Conservation (phyloP, 1,140 invertebrate species). For the Scaptomyza montana region DNA sequence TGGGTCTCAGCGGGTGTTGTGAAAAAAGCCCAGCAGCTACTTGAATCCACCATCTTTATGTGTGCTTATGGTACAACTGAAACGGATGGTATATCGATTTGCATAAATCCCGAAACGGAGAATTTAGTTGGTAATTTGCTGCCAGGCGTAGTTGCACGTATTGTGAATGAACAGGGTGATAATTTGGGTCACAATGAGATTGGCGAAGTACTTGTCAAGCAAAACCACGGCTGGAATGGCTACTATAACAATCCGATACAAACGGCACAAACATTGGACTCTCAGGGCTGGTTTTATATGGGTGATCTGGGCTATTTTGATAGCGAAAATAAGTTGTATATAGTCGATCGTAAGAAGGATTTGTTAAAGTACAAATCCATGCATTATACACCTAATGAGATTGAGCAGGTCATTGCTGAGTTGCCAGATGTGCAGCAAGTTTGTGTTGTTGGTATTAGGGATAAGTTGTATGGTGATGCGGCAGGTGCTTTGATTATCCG, state of each 20-base stretch:
- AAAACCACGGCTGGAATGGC: constrained; percentile 58
- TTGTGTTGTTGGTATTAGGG: constrained; percentile 54
- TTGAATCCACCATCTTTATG: background rate
- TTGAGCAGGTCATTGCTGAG: constrained; percentile 45
- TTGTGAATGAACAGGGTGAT: constrained; percentile 15
- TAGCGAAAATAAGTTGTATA: constrained; percentile 86
- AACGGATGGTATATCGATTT: constrained; percentile 14
- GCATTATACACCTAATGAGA: constrained; percentile 64
- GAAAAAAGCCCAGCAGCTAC: background rate
- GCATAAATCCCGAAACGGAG: constrained; percentile 14
- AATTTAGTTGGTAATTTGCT: constrained; percentile 13
- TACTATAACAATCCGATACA: constrained; percentile 85
- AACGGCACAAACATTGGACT: constrained; percentile 84
- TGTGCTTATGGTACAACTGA: constrained; percentile 25
- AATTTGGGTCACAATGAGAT: constrained; percentile 20
- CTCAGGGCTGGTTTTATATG: constrained; percentile 89
- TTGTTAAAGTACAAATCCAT: constrained; percentile 87
- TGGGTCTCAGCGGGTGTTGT: constrained; percentile 23
- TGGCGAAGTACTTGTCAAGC: constrained; percentile 32
- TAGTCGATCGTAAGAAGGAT: constrained; percentile 90
- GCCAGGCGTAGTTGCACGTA: background rate
- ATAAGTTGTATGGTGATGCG: constrained; percentile 38
- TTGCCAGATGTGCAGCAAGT: constrained; percentile 39
- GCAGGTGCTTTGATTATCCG: constrained; percentile 48
- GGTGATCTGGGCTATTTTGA: constrained; percentile 89